phyloP scores from a whole-genome alignment of 1,140 invertebrate genomes.

The Brachystomella parvula region DNA sequence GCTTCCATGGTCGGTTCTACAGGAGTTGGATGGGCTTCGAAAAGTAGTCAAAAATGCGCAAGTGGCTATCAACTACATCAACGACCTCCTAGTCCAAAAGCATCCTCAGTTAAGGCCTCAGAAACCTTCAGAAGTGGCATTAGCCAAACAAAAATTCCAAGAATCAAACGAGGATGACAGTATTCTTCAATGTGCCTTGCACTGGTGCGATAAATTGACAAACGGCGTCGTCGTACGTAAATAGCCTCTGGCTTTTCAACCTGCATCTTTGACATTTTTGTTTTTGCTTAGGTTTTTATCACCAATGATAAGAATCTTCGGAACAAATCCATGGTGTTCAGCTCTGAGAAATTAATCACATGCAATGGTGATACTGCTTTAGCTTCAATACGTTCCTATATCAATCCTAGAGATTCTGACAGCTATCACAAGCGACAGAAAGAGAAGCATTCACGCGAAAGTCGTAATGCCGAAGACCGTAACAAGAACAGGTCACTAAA shows the following conservation, averaged over 20 bases:
- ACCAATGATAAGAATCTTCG: slow-evolving; percentile 33
- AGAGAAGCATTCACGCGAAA: too few relatives aligned
- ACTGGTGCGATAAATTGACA: slow-evolving; percentile 9
- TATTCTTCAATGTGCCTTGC: slow-evolving; percentile 33
- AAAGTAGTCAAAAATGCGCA: slow-evolving; percentile 5
- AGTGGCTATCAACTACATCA: slow-evolving; percentile 24
- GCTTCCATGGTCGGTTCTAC: slow-evolving; percentile 36
- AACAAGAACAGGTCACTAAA: too few relatives aligned
- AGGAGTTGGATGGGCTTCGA: slow-evolving; percentile 30
- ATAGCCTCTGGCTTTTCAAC: too few relatives aligned
- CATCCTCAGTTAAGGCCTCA: slow-evolving; percentile 31
- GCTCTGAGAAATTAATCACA: neutral
- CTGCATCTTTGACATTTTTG: too few relatives aligned
- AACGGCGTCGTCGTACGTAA: slow-evolving; percentile 15
- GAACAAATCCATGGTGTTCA: slow-evolving; percentile 30
- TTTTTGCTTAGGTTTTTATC: slow-evolving; percentile 33
- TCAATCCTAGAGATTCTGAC: too few relatives aligned
- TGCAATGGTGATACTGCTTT: neutral
- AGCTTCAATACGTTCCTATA: neutral
- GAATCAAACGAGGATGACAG: slow-evolving; percentile 28
- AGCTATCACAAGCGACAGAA: too few relatives aligned
- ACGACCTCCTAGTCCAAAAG: slow-evolving; percentile 23
- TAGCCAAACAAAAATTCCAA: slow-evolving; percentile 20
- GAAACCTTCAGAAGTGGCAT: slow-evolving; percentile 26
- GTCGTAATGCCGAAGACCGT: too few relatives aligned